These are phyloP conservation scores for Seira sanloemensis DNA, from an alignment of 2,888 invertebrate species.

Conservation along the genomic window DNA sequence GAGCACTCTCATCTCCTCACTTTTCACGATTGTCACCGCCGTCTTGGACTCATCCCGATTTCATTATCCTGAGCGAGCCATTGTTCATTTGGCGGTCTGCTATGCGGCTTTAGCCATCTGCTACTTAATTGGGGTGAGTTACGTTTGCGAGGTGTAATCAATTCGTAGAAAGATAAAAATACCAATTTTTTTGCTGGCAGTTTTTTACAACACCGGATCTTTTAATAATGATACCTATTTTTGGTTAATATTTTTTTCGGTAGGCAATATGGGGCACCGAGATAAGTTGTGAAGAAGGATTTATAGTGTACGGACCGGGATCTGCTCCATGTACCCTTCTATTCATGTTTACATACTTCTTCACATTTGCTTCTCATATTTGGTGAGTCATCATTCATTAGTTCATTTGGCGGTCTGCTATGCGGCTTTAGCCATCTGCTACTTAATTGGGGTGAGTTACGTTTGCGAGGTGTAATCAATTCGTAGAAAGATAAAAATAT, in stretches of 20 bases:
- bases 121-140: slow-evolving; percentile 82
- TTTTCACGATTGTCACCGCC: slow-evolving; percentile 95
- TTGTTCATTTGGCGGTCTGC: slow-evolving; percentile 97
- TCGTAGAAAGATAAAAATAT: not conserved
- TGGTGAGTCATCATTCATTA: slow-evolving; percentile 64
- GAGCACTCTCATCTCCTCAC: slow-evolving; percentile 91
- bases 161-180: not conserved
- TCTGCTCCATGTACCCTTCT: slow-evolving; percentile 87
- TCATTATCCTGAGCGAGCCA: slow-evolving; percentile 97
- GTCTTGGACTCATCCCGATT: slow-evolving; percentile 96
- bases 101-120: slow-evolving; percentile 95
- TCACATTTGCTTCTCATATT: slow-evolving; percentile 78
- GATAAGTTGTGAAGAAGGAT: slow-evolving; percentile 71
- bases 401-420: slow-evolving; percentile 98
- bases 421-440: slow-evolving; percentile 94
- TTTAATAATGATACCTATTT: slow-evolving; percentile 12
- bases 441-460: slow-evolving; percentile 82
- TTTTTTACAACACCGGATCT: slow-evolving; percentile 4
- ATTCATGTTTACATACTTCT: slow-evolving; percentile 97
- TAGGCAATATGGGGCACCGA: slow-evolving; percentile 73
- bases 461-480: too few relatives aligned
- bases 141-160: not conserved
- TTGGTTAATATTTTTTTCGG: slow-evolving; percentile 27
- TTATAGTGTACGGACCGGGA: slow-evolving; percentile 70
- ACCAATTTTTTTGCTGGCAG: not conserved